These are phyloP conservation scores for Planiliza haematocheilus DNA, from an alignment of 2,113 vertebrate genomes.

Conservation along the genomic window DNA sequence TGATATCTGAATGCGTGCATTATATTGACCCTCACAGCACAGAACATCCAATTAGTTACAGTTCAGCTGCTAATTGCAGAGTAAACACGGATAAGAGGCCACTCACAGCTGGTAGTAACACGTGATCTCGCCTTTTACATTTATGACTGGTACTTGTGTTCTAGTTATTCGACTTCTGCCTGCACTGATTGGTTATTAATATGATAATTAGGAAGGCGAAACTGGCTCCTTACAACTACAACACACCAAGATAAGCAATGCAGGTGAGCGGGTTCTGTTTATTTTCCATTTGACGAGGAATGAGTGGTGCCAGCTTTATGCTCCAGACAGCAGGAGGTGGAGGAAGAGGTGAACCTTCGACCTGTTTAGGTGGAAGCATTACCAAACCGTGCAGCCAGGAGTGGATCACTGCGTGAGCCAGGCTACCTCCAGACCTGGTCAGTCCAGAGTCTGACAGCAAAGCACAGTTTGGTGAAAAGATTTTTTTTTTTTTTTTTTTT, in stretches of 20 bases:
- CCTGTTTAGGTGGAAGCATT: not conserved
- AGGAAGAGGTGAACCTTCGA: not conserved
- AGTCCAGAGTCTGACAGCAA: not conserved
- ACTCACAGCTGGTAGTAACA: conserved; percentile 5
- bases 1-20: conserved; percentile 19
- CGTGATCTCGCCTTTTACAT: not conserved
- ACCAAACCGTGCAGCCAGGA: not conserved
- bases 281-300: too few species aligned
- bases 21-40: conserved; percentile 30
- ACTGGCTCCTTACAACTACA: too few species aligned
- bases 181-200: too few species aligned
- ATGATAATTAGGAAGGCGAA: too few species aligned
- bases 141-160: too few species aligned
- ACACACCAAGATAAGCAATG: too few species aligned
- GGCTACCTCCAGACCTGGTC: not conserved
- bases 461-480: not conserved
- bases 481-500: too few species aligned
- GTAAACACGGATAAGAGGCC: conserved; percentile 13
- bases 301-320: too few species aligned
- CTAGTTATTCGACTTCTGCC: too few species aligned
- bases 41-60: conserved; percentile 38
- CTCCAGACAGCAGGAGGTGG: not conserved
- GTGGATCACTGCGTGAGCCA: not conserved
- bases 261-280: too few species aligned
- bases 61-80: conserved; percentile 29